Evolutionary conservation across 92 coral and sea anemone species (phyloP).

Genomic region (Actinernus sp.): DNA sequence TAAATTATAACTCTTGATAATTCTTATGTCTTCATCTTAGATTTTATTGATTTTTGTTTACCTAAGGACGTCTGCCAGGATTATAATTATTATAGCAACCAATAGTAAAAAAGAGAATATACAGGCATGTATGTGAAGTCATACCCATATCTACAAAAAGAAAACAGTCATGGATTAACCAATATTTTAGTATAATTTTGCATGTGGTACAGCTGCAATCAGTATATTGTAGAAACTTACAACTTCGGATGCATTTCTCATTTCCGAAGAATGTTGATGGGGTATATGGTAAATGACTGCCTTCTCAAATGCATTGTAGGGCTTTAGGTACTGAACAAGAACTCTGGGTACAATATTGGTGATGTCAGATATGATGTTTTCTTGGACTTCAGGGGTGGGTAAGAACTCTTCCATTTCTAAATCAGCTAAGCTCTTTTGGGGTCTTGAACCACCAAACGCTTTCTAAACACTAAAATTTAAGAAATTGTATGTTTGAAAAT

Average conservation of each 20-base stretch:
- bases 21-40: too few relatives aligned
- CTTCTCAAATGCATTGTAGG: conserved; percentile 7
- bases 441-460: background rate
- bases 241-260: conserved; percentile 38
- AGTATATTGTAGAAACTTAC: conserved; percentile 9
- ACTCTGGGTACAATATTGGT: conserved; percentile 15
- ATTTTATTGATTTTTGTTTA: too few relatives aligned
- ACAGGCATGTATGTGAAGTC: too few relatives aligned
- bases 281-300: conserved; percentile 18
- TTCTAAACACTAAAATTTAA: too few relatives aligned
- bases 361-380: background rate
- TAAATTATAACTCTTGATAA: background rate
- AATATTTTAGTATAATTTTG: too few relatives aligned
- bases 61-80: too few relatives aligned
- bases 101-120: too few relatives aligned
- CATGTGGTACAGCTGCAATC: background rate
- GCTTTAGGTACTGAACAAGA: conserved; percentile 34
- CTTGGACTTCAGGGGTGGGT: conserved; percentile 39
- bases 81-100: too few relatives aligned
- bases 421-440: conserved; percentile 30
- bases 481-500: too few relatives aligned
- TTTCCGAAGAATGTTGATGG: conserved; percentile 33
- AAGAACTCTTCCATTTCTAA: conserved; percentile 54
- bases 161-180: too few relatives aligned
- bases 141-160: too few relatives aligned